Evolutionary conservation across 2,888 invertebrate species (phyloP).

Genomic region (Apoda limacodes): DNA sequence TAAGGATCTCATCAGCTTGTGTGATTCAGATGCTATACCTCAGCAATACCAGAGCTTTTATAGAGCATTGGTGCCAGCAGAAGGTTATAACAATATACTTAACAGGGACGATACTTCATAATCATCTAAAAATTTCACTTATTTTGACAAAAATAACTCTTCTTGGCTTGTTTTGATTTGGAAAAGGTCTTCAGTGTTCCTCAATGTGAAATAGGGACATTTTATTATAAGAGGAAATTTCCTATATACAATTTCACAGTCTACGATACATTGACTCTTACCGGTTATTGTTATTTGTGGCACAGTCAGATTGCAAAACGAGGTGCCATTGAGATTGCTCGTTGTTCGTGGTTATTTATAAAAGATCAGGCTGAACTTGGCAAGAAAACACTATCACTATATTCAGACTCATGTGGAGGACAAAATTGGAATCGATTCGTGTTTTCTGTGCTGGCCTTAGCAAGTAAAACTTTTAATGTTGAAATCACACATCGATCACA

Average conservation of each 20-base stretch:
- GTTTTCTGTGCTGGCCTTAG: background rate
- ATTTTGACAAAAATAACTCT: too few relatives aligned
- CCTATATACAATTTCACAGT: conserved; percentile 9
- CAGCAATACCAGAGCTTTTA: too few relatives aligned
- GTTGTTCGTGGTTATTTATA: conserved; percentile 4
- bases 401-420: too few relatives aligned
- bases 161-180: conserved; percentile 5
- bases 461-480: conserved; percentile 2
- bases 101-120: too few relatives aligned
- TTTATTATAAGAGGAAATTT: conserved; percentile 16
- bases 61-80: too few relatives aligned
- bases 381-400: conserved; percentile 1
- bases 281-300: conserved; percentile 6
- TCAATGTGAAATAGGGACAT: conserved; percentile 9
- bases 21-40: too few relatives aligned
- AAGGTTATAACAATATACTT: too few relatives aligned
- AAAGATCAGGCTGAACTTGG: conserved; percentile 1
- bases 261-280: conserved; percentile 1
- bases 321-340: conserved; percentile 4
- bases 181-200: conserved; percentile 7
- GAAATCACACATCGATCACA: conserved; percentile 10
- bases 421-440: too few relatives aligned
- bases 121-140: too few relatives aligned
- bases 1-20: too few relatives aligned
- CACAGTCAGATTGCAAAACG: conserved; percentile 4